Percentiles rank a stretch among this genome's conserved stretches.
Conservation (phyloP, 1,140 invertebrate species). For the Drosophila ficusphila region DNA sequence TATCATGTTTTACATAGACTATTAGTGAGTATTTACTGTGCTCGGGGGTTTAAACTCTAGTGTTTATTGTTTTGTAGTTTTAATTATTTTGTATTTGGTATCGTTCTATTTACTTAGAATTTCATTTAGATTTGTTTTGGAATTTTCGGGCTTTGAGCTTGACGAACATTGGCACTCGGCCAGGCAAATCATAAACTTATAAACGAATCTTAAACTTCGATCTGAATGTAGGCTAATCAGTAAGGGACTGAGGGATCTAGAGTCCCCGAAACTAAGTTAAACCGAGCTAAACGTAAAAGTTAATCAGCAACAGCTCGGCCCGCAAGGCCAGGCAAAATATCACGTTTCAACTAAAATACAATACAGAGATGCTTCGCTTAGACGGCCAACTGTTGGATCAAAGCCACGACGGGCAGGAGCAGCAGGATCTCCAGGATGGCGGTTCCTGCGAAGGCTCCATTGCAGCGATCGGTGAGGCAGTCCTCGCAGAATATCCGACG, state of each 20-base stretch:
- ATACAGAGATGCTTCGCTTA: constrained; percentile 32
- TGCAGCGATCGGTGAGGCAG: constrained; percentile 75
- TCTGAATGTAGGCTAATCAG: constrained; percentile 26
- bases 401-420: constrained; percentile 44
- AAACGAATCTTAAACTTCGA: constrained; percentile 7
- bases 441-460: constrained; percentile 42
- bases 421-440: constrained; percentile 37
- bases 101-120: neutral
- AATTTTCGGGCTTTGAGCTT: constrained; percentile 39
- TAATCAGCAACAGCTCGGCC: constrained; percentile 60
- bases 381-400: constrained; percentile 34
- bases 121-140: neutral
- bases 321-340: constrained; percentile 65
- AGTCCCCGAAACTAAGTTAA: constrained; percentile 44
- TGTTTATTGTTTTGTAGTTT: constrained; percentile 5
- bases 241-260: constrained; percentile 3
- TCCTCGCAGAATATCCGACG: constrained; percentile 79
- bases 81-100: neutral
- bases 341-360: constrained; percentile 70
- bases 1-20: constrained; percentile 30
- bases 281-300: constrained; percentile 40
- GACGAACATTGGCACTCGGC: constrained; percentile 17
- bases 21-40: constrained; percentile 43
- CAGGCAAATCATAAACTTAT: constrained; percentile 29
- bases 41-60: constrained; percentile 1